Evolutionary conservation across 2,113 vertebrate genomes (phyloP), one percentile per base, ranked within the genome.

Genomic region (Cyanistes caeruleus): DNA sequence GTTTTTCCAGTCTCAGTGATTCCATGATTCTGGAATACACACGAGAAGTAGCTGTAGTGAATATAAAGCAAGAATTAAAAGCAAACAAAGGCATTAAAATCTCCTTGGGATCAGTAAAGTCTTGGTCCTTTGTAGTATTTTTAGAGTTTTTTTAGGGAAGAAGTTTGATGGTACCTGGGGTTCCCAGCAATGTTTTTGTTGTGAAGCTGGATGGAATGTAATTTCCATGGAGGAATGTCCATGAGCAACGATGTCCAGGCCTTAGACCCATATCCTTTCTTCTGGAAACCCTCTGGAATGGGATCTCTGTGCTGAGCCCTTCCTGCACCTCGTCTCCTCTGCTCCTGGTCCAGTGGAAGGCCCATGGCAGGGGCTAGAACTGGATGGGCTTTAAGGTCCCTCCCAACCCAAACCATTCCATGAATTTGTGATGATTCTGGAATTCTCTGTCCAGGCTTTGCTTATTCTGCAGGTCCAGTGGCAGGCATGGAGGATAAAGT

Each of bases 11-110:
- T 13, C 52, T 67, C 59, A 52, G 22, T 9, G 37, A 19, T 65
- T 35, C 64, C 55, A 19, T 22, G 22, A 13, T 23, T 46, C 52
- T 59, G 44, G 15, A 55, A 35, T n/a, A 18, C 2, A 2, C 7
- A 17, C 0, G 3, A 69, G 49, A 60, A 27, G 24, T 2, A 15
- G 3, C 8, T 31, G 23, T 7, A 27, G 3, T 62, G 28, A 84
- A 53, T 22, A 63, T 11, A 60, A 64, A 88, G 10, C 22, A 72
- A 48, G 48, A 43, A 72, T n/a, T 59, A 44, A 89, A 78, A 86
- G 18, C 33, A 77, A 56, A 13, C 1, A 27, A 68, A 63, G 5
- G 18, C 27, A 17, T 23, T 12, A 43, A 72, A 86, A 59, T 24
- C 4, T 16, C 43, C 25, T 13, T 2, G 23, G 10, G 17, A 33